A percentile compares a stretch with the other conserved stretches of the same genome.
Evolutionary conservation across 2,888 invertebrate genomes (phyloP).

Genomic region (Uloborus plumipes): DNA sequence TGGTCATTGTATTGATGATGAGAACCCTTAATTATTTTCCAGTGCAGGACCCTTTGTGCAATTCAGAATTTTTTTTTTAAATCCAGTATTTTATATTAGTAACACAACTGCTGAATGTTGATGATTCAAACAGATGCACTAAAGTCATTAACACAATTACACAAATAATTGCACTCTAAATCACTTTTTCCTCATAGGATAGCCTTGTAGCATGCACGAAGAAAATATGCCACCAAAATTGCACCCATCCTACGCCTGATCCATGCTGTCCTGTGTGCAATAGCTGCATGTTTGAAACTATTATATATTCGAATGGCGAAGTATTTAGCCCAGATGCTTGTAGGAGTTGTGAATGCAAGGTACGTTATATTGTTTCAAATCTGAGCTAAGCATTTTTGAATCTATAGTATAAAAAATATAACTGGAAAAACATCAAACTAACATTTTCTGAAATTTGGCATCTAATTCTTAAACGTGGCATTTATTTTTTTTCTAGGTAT

Average conservation of each 20-base stretch:
- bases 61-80: too few species aligned
- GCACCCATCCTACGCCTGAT: constrained; percentile 55
- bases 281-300: constrained; percentile 37
- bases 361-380: constrained; percentile 2
- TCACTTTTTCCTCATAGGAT: constrained; percentile 21
- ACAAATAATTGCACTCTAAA: neutral
- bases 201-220: constrained; percentile 25
- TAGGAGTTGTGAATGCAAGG: constrained; percentile 55
- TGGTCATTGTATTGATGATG: too few species aligned
- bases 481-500: too few species aligned
- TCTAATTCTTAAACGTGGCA: too few species aligned
- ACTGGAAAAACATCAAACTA: too few species aligned
- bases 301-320: constrained; percentile 27
- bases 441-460: too few species aligned
- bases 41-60: too few species aligned
- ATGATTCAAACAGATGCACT: too few species aligned
- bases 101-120: too few species aligned
- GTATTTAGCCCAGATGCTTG: constrained; percentile 50
- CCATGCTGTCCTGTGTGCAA: constrained; percentile 57
- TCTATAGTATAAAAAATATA: too few species aligned
- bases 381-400: neutral
- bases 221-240: constrained; percentile 35
- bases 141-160: neutral
- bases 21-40: too few species aligned
- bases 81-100: too few species aligned